Conservation (phyloP, 2,888 invertebrate genomes). For the Netelia melanura region DNA sequence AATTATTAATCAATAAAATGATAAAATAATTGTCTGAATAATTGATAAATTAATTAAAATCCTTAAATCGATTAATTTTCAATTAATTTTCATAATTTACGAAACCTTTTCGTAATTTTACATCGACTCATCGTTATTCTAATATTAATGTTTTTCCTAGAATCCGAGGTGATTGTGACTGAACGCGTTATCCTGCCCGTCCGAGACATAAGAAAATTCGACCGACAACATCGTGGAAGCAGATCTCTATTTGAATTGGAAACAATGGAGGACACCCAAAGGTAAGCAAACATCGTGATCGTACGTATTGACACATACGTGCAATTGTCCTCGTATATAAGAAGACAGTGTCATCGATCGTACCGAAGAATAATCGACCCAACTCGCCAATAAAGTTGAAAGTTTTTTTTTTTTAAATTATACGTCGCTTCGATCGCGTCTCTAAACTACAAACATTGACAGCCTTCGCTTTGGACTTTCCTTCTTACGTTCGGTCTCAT, state of each 20-base stretch:
- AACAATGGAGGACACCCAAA: conserved; percentile 80
- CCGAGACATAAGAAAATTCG: conserved; percentile 63
- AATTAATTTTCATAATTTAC: background rate
- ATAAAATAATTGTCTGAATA: background rate
- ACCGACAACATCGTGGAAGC: conserved; percentile 50
- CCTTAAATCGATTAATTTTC: background rate
- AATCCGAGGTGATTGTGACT: conserved; percentile 80
- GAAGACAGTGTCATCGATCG: too few relatives aligned
- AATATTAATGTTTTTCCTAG: conserved; percentile 69
- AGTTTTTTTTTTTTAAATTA: too few relatives aligned
- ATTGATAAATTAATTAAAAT: background rate
- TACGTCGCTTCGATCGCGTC: too few relatives aligned
- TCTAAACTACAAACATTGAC: too few relatives aligned
- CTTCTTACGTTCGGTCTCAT: too few relatives aligned
- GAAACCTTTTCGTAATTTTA: background rate
- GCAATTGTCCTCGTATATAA: background rate
- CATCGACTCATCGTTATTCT: background rate
- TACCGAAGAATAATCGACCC: background rate
- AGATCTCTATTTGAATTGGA: conserved; percentile 55
- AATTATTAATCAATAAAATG: background rate
- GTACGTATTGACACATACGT: conserved; percentile 2
- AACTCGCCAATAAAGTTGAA: too few relatives aligned
- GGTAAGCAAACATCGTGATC: conserved; percentile 71
- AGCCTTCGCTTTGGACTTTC: too few relatives aligned
- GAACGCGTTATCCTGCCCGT: conserved; percentile 67